Evolutionary conservation across 2,113 vertebrate genomes (phyloP), one percentile per base, ranked within the genome.

Genomic region (Coryphaenoides rupestris): DNA sequence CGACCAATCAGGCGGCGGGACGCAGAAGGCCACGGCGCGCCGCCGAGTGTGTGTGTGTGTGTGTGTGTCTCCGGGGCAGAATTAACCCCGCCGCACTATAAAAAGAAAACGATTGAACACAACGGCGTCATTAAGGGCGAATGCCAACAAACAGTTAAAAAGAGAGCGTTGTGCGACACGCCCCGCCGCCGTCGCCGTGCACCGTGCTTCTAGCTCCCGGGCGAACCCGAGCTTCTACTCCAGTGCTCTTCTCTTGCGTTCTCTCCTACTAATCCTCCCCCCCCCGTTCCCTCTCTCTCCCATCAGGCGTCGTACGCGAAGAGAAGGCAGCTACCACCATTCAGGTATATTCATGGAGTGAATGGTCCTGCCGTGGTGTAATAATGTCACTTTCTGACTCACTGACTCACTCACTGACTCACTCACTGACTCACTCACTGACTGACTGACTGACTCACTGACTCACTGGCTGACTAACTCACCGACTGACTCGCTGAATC

Each of bases 271-370:
- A 72, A 66, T 52, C 65, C 49, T 23, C 58, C 57, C 63, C 46
- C 79, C 65, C 72, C 22, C 21, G 74, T 79, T 79, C 57, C 68
- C 69, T 74, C 58, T 87, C 58, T 79, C 72, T 75, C 70, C 81
- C 74, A 89, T 78, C 77, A 92, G 91, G 89, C 88, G 0, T 90
- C 91, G 21, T 92, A 91, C 76, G n/a, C 86, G 91, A 72, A 88
- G 90, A 72, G 91, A 91, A 53, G 89, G 86, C 75, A 91, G 91
- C 83, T 91, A 90, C 76, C 89, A 91, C 73, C 91, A 91, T 76
- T n/a, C 91, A 92, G 91, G 91, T 92, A 91, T 91, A 91, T 75
- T 74, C 28, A 60, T 58, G 70, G 5, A 67, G 40, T 63, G 26
- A n/a, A 24, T 33, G 57, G 55, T 26, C 21, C 21, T 22, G 6